Evolutionary conservation across 2,797 vertebrate species (phyloP), one percentile per base, ranked within the genome.

Genomic region (Urosaurus nigricauda): DNA sequence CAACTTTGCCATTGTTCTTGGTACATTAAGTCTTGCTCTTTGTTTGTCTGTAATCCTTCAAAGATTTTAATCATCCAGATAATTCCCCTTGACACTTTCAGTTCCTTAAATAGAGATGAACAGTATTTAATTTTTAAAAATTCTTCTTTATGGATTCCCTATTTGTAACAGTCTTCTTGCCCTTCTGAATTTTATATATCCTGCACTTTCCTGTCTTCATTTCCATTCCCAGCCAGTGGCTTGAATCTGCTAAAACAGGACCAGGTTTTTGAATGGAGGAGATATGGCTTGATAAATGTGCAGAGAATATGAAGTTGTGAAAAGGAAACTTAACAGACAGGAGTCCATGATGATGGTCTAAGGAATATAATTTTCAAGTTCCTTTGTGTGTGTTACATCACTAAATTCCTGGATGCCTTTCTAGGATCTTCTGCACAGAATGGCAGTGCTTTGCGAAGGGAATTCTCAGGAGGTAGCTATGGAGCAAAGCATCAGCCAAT

Each of bases 361-460:
- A 3, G 37, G 78, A 68, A 86, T 92, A 56, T 0, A 85, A 91
- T 43, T 2, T 17, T 0, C 8, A 6, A 26, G 11, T 63, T 65
- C 53, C 24, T 0, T 2, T 5, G 13, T 0, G 0, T 5, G 1
- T 21, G 0, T 91, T 83, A 47, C 21, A 0, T 24, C 1, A 13
- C 53, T 85, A 1, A 26, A 85, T 84, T 68, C 78, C 51, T 87
- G 1, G 0, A 0, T 5, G 0, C 0, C 0, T 86, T 91, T 21
- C 0, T 92, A 99, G 99, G 99, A 87, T 97, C 98, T 0, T 98
- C 98, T 0, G 97, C 98, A 0, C 99, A 99, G 96, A 99, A 99
- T 0, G 99, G 99, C 96, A 99, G 97, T 11, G 98, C 98, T 0
- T 88, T 99, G 84, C 97, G 98, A 93, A 95, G 99, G 91, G 99